Base-by-base conservation (phyloP, 2,113 vertebrate genomes). In the Hippolais icterina region DNA sequence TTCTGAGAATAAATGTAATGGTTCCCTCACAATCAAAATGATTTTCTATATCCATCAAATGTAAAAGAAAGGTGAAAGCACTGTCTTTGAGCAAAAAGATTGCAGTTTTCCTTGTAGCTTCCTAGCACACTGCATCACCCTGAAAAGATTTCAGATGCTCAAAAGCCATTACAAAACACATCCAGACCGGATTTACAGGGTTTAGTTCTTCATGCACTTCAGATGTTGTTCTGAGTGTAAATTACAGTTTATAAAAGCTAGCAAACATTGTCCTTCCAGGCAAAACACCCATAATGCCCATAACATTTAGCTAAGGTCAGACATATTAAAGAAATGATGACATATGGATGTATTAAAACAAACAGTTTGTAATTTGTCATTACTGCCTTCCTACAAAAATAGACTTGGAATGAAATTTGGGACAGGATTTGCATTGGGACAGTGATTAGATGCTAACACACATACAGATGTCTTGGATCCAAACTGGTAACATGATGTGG, bases 401-500 rank as follows among this genome's bases (percentile, higher is more conserved):
- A 76, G 23, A 18, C 15, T 61, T 5, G 9, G 24, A 83, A 69
- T 1, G 3, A 4, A 82, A 56, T 52, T n/a, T 71, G n/a, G n/a
- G n/a, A n/a, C 59, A 50, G 5, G 24, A 54, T 71, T 56, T 65
- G 42, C 20, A 31, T 0, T 39, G 35, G 35, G 17, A 49, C 15
- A 53, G 44, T 15, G 24, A 74, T n/a, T 28, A 65, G 74, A 54
- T 18, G 28, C n/a, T 15, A 23, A 70, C 13, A 60, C 15, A 5
- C 1, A 2, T 10, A 46, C 0, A 0, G 15, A 24, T 5, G 7
- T 28, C 24, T 44, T 54, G 15, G 39, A 63, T 60, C 42, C 49
- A 76, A 42, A 66, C 23, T 17, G 12, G 47, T 11, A 54, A 35
- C 5, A 24, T 18, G 50, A n/a, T 11, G 10, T 7, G 18, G 24